These are phyloP conservation scores for Agrotis ipsilon DNA, from an alignment of 2,888 invertebrate genomes.

Conservation along the genomic window DNA sequence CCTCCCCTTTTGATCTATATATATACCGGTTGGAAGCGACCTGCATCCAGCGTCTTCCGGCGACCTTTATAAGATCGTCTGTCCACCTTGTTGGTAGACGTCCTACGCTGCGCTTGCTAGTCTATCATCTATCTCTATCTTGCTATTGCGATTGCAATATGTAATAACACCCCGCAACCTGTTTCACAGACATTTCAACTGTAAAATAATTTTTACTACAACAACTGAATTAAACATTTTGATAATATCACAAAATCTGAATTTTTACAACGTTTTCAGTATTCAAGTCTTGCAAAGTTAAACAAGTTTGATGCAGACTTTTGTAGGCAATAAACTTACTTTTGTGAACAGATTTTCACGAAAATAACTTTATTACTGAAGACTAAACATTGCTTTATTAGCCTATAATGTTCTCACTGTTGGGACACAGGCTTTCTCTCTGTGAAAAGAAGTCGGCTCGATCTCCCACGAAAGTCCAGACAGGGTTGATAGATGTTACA, in stretches of 20 bases:
- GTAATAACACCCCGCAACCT: constrained; percentile 27
- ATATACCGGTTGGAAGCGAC: too few relatives aligned
- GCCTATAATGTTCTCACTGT: background rate
- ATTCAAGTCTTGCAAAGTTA: constrained; percentile 38
- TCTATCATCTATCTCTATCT: too few relatives aligned
- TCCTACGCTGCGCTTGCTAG: too few relatives aligned
- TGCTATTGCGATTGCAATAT: constrained; percentile 33
- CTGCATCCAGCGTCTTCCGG: too few relatives aligned
- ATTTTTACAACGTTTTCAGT: constrained; percentile 54
- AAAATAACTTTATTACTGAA: background rate
- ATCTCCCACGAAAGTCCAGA: background rate
- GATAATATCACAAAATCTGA: constrained; percentile 63
- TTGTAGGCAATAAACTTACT: constrained; percentile 18
- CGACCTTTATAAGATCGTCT: too few relatives aligned
- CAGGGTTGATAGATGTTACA: too few relatives aligned
- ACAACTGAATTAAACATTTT: constrained; percentile 70
- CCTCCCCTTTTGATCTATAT: too few relatives aligned
- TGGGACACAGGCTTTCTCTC: background rate
- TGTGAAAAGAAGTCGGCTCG: background rate
- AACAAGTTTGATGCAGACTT: constrained; percentile 28
- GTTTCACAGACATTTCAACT: constrained; percentile 63
- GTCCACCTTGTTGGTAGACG: too few relatives aligned
- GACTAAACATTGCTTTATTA: background rate
- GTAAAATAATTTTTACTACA: constrained; percentile 71
- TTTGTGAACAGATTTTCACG: background rate